phyloP scores from a whole-genome alignment of 2,113 vertebrate species.

The Eupsittula cactorum region DNA sequence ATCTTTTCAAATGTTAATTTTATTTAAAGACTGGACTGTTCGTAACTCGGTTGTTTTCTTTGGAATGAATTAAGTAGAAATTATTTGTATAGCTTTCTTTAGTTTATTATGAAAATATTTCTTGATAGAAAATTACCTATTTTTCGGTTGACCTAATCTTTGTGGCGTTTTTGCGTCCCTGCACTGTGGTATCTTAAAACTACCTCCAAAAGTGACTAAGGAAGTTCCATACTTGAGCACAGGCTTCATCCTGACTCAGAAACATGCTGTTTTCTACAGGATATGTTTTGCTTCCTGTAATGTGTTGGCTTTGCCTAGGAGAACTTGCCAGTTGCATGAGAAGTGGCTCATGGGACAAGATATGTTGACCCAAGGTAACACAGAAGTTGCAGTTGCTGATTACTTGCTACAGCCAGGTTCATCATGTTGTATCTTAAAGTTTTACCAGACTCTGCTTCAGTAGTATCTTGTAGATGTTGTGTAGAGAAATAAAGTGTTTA shows the following conservation, averaged over 20 bases:
- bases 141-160: not conserved
- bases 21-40: not conserved
- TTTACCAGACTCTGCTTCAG: not conserved
- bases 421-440: not conserved
- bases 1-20: not conserved
- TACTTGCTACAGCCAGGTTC: not conserved
- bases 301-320: not conserved
- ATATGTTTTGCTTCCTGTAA: not conserved
- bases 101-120: not conserved
- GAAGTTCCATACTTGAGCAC: not conserved
- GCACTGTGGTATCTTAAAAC: not conserved
- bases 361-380: not conserved
- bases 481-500: not conserved
- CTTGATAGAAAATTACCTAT: not conserved
- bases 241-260: not conserved
- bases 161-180: not conserved
- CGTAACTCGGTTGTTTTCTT: not conserved
- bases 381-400: not conserved
- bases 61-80: not conserved
- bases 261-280: not conserved
- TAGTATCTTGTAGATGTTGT: not conserved
- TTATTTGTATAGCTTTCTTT: not conserved
- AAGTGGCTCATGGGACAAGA: not conserved
- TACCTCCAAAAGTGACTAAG: not conserved
- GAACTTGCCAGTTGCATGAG: not conserved